Conservation (phyloP, 2,888 invertebrate species). For the Meloe dianella region DNA sequence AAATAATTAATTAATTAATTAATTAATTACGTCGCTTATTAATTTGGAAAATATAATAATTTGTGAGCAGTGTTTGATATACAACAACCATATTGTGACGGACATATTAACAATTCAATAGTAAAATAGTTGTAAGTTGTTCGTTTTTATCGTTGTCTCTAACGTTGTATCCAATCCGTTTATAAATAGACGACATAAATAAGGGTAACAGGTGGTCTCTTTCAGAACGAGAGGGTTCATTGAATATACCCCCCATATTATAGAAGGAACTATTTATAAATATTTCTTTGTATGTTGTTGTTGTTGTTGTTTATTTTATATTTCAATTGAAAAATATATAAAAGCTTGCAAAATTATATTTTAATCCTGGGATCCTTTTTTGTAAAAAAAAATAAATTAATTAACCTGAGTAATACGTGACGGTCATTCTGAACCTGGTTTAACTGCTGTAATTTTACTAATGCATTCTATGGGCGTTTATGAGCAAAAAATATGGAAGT, state of each 20-base stretch:
- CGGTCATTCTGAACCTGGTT: not conserved
- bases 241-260: not conserved
- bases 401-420: constrained; percentile 12
- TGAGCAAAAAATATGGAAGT: not conserved
- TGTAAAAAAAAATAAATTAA: not conserved
- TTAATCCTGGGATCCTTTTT: not conserved
- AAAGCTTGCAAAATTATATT: not conserved
- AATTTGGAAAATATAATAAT: not conserved
- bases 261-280: not conserved
- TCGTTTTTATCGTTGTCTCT: constrained; percentile 14
- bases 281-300: not conserved
- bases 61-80: constrained; percentile 2
- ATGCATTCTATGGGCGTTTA: constrained; percentile 5
- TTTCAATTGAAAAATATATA: not conserved
- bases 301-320: too few relatives aligned
- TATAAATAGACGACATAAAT: constrained; percentile 25
- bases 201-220: constrained; percentile 41
- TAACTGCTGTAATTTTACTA: constrained; percentile 19
- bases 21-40: too few relatives aligned
- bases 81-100: not conserved
- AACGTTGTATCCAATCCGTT: constrained; percentile 12
- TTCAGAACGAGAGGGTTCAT: constrained; percentile 5
- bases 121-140: constrained; percentile 25
- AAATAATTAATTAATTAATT: too few relatives aligned
- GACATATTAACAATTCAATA: not conserved